Percentiles rank a stretch among this genome's conserved stretches.
Conservation (phyloP, 2,888 invertebrate species). For the Silvanus unidentatus region DNA sequence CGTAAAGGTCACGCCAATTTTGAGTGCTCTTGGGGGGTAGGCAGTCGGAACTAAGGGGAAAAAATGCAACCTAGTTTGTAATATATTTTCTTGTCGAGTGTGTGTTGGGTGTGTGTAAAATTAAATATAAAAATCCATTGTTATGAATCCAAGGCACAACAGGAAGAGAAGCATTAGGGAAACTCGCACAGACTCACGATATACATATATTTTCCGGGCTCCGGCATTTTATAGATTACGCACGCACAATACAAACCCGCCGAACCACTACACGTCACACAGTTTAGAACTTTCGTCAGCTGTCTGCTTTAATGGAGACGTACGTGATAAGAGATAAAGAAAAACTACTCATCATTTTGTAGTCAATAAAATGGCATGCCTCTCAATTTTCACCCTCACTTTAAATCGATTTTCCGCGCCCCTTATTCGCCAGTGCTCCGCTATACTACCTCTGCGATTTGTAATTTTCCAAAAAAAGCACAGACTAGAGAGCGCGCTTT, state of each 20-base stretch:
- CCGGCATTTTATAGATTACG: slow-evolving; percentile 1
- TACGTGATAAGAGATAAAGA: slow-evolving; percentile 1
- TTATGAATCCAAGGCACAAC: slow-evolving; percentile 19
- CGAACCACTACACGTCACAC: not conserved
- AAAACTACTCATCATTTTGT: too few species aligned
- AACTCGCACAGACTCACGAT: slow-evolving; percentile 10
- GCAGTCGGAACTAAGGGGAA: too few species aligned
- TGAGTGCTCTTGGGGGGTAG: too few species aligned
- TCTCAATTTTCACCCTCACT: too few species aligned
- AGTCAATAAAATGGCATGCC: too few species aligned
- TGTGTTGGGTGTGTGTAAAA: slow-evolving; percentile 10
- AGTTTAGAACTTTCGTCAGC: slow-evolving; percentile 3
- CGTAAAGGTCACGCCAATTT: too few species aligned
- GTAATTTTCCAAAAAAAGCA: too few species aligned
- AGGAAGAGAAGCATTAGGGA: slow-evolving; percentile 23
- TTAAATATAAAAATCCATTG: slow-evolving; percentile 25
- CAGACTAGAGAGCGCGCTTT: too few species aligned
- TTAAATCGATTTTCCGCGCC: too few species aligned
- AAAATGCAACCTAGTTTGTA: not conserved
- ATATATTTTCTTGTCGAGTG: not conserved
- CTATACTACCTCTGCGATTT: too few species aligned
- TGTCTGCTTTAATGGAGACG: slow-evolving; percentile 2
- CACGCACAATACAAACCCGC: too few species aligned
- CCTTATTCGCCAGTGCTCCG: too few species aligned
- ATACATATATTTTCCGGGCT: not conserved